Evolutionary conservation across 2,113 vertebrate genomes (phyloP).

Genomic region (Ammodytes marinus): DNA sequence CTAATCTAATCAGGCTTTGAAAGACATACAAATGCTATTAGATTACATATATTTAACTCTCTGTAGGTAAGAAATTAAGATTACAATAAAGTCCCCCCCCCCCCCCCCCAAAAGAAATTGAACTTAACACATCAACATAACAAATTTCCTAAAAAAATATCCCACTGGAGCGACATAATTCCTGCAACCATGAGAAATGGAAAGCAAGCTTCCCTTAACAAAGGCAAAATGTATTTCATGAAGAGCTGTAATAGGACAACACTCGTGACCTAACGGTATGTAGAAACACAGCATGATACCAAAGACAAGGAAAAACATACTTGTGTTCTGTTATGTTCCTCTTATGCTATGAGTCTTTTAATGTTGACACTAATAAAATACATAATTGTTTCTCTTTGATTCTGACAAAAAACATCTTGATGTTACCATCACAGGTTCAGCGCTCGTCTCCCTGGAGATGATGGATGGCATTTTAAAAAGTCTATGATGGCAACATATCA

Average conservation of each 20-base stretch:
- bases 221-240: conserved; percentile 23
- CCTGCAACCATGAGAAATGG: conserved; percentile 1
- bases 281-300: conserved; percentile 6
- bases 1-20: conserved; percentile 44
- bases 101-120: background rate
- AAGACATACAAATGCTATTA: conserved; percentile 25
- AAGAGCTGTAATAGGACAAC: conserved; percentile 15
- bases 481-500: conserved; percentile 37
- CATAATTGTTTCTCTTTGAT: conserved; percentile 55
- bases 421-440: conserved; percentile 55
- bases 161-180: background rate
- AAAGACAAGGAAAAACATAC: conserved; percentile 18
- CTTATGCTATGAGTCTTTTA: conserved; percentile 16
- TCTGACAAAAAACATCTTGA: conserved; percentile 37
- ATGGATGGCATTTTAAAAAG: too few relatives aligned
- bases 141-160: conserved; percentile 11
- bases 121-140: conserved; percentile 3
- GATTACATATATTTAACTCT: conserved; percentile 30
- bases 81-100: background rate
- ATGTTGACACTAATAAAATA: conserved; percentile 58
- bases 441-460: conserved; percentile 50
- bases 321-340: conserved; percentile 21
- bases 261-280: background rate
- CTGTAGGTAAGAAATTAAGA: conserved; percentile 6
- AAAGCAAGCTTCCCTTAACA: conserved; percentile 22